A percentile compares a stretch with the other conserved stretches of the same genome.
phyloP scores from a whole-genome alignment of 2,888 invertebrate species.

The Vandiemenella viatica region DNA sequence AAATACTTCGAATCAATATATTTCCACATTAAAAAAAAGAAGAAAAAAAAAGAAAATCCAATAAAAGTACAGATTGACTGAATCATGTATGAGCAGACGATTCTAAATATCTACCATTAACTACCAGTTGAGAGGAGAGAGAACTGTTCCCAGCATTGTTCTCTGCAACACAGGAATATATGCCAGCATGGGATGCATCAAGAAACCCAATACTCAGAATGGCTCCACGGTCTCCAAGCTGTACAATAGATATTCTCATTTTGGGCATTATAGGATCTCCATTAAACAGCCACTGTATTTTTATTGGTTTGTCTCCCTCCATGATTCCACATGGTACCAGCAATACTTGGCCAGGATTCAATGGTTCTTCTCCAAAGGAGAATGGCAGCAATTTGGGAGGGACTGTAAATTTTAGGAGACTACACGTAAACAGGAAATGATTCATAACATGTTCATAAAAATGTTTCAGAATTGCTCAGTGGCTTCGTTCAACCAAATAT shows the following conservation, averaged over 20 bases:
- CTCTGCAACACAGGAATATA: constrained; percentile 57
- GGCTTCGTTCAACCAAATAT: too few relatives aligned
- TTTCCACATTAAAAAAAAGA: too few relatives aligned
- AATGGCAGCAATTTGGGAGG: constrained; percentile 50
- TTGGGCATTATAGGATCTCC: constrained; percentile 33
- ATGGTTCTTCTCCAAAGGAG: constrained; percentile 45
- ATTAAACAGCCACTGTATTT: constrained; percentile 58
- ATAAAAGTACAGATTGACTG: too few relatives aligned
- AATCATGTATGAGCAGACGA: too few relatives aligned
- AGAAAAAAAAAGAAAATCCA: too few relatives aligned
- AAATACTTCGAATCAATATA: too few relatives aligned
- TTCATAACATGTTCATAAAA: too few relatives aligned
- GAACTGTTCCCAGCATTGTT: constrained; percentile 44
- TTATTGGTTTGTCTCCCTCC: constrained; percentile 57
- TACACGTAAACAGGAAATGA: too few relatives aligned
- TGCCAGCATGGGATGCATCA: constrained; percentile 52
- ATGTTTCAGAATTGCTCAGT: too few relatives aligned
- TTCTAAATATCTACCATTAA: too few relatives aligned
- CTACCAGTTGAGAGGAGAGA: constrained; percentile 8
- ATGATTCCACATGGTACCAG: constrained; percentile 39
- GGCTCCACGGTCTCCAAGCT: constrained; percentile 37
- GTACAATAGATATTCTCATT: constrained; percentile 21
- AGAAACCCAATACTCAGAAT: constrained; percentile 55
- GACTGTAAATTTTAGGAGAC: too few relatives aligned
- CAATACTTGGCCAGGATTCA: constrained; percentile 47